Conservation (phyloP, 2,113 vertebrate genomes). For the Oncorhynchus nerka region DNA sequence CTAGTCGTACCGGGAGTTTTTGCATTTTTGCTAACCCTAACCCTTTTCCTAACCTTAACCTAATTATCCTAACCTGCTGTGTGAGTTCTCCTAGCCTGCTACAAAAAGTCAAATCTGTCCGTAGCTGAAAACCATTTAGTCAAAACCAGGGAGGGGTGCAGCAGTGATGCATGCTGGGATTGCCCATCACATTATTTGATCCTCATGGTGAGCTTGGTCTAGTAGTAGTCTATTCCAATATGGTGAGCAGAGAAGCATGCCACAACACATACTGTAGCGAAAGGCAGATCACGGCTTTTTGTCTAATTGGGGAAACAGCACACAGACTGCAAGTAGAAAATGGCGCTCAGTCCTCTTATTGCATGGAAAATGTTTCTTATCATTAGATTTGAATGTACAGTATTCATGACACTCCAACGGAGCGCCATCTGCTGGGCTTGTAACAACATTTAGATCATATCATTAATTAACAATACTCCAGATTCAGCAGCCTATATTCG, state of each 20-base stretch:
- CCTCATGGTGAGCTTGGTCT: conserved; percentile 9
- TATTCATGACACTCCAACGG: not conserved
- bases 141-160: not conserved
- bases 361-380: not conserved
- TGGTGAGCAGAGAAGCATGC: not conserved
- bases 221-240: not conserved
- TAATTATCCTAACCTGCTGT: too few relatives aligned
- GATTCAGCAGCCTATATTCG: conserved; percentile 1
- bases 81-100: too few relatives aligned
- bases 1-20: too few relatives aligned
- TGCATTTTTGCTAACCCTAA: too few relatives aligned
- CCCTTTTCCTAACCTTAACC: too few relatives aligned
- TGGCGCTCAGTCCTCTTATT: not conserved
- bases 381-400: not conserved
- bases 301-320: too few relatives aligned
- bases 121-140: too few relatives aligned
- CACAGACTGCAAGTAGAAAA: too few relatives aligned
- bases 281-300: not conserved
- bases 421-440: not conserved
- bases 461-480: not conserved
- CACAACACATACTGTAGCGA: not conserved
- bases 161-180: conserved; percentile 18
- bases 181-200: conserved; percentile 1
- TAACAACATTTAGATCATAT: conserved; percentile 2
- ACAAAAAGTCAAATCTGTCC: too few relatives aligned